Conservation (phyloP, 2,113 vertebrate species). For the Sula dactylatra region DNA sequence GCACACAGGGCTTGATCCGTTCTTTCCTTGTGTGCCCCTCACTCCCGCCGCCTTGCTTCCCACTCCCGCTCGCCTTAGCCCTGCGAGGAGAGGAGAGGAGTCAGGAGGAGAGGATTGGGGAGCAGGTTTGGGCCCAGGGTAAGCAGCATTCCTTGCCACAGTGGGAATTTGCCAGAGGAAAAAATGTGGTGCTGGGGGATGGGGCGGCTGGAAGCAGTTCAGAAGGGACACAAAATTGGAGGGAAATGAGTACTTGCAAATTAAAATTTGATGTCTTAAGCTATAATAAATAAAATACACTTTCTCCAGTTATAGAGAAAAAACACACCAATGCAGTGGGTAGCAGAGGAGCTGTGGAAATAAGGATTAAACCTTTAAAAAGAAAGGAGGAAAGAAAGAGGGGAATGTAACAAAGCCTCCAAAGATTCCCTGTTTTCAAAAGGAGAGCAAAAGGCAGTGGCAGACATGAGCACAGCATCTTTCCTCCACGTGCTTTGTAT, state of each 20-base stretch:
- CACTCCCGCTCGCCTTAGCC: background rate
- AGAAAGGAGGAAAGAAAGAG: background rate
- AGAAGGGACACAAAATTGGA: background rate
- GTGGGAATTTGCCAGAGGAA: background rate
- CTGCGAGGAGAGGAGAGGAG: background rate
- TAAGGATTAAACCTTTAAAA: background rate
- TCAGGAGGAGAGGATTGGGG: background rate
- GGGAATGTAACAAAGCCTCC: background rate
- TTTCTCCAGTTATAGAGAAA: background rate
- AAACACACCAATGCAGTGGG: accelerated
- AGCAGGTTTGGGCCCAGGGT: background rate
- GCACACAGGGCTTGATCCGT: background rate
- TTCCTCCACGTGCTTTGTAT: background rate
- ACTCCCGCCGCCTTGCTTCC: background rate
- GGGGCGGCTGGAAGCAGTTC: background rate
- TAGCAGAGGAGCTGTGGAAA: background rate
- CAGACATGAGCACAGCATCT: background rate
- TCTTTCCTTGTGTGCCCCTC: background rate
- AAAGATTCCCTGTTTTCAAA: background rate
- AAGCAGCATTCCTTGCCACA: background rate
- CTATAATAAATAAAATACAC: background rate
- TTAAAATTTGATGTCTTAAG: background rate
- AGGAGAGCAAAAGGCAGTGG: background rate
- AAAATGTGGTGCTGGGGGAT: background rate
- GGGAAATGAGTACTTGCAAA: background rate